Base-by-base conservation (phyloP, 1,140 invertebrate genomes). In the Drosophila obscura region DNA sequence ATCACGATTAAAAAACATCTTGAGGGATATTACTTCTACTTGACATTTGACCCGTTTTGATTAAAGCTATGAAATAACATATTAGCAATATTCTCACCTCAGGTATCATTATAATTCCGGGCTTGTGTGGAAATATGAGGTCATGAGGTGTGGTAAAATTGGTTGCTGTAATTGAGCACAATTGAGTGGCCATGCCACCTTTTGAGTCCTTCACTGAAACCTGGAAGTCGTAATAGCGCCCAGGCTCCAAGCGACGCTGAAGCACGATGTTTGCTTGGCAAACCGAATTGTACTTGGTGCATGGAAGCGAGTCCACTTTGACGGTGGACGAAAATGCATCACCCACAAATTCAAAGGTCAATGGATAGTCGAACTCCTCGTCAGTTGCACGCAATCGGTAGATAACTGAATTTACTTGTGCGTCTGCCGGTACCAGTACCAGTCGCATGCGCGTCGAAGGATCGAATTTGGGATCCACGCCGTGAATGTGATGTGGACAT, bases 351-450 rank as follows among this genome's bases (percentile, higher is more conserved):
- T 96, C 95, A 92, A 97, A 97, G 65, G 94, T 93, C 67, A 97
- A 93, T 62, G 96, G 96, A 92, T 96, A 97, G 91, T 97, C 96
- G 84, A 96, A 96, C 92, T 97, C 96, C 44, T 96, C 95, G 92
- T 97, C 96, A 73, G 96, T 96, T 51, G 96, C 97, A 88, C 96
- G 94, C 55, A 98, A 94, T 77, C 96, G 94, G 92, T 97, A 97
- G 90, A 97, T 96, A 74, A 97, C 94, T 13, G 96, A 95, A 63
- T 96, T 96, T 73, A 96, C 94, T 77, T 95, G 94, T 22, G 96
- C 96, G 91, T 97, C 96, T 16, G 95, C 94, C 48, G 96, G 96
- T 43, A 97, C 94, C 39, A 97, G 93, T 45, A 97, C 95, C 52
- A 96, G 93, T 77, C 95, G 93, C 94, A 97, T 96, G 73, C 96